Conservation (phyloP, 1,140 invertebrate species). For the Drosophila ogumai region DNA sequence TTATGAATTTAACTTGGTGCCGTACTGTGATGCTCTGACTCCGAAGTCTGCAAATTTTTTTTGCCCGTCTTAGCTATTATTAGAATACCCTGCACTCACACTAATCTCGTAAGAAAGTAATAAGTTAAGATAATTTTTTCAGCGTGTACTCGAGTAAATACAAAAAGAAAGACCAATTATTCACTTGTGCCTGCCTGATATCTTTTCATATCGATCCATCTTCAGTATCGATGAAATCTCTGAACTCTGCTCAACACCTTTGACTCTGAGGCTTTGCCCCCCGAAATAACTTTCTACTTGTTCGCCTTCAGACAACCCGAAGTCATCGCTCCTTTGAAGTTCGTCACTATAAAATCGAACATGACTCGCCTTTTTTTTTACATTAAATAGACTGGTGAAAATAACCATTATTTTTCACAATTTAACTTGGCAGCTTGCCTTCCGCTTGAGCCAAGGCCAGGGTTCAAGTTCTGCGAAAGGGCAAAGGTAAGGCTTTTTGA, state of each 20-base stretch:
- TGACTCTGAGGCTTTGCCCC: constrained; percentile 37
- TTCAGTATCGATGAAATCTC: constrained; percentile 28
- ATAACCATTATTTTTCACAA: constrained; percentile 61
- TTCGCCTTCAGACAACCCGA: constrained; percentile 35
- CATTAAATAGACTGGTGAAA: constrained; percentile 31
- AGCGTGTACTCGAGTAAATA: not conserved
- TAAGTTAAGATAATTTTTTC: not conserved
- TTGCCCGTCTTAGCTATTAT: too few species aligned
- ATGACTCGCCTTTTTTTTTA: constrained; percentile 64
- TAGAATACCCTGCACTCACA: too few species aligned
- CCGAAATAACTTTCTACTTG: constrained; percentile 58
- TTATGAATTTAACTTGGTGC: too few species aligned
- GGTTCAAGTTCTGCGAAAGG: constrained; percentile 76
- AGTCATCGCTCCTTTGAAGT: constrained; percentile 40
- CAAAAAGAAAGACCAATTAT: constrained; percentile 4
- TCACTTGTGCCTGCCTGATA: not conserved
- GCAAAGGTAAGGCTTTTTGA: constrained; percentile 41
- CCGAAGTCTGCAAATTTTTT: too few species aligned
- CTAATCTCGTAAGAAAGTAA: not conserved
- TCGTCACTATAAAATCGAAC: constrained; percentile 52
- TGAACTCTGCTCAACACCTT: constrained; percentile 41
- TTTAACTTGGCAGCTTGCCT: constrained; percentile 17
- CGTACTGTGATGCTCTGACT: too few species aligned
- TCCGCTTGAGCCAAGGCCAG: constrained; percentile 46
- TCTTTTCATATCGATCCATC: constrained; percentile 25